A percentile compares a stretch with the other conserved stretches of the same genome.
phyloP scores from a whole-genome alignment of 2,888 invertebrate species.

The Hoplodrina ambigua region DNA sequence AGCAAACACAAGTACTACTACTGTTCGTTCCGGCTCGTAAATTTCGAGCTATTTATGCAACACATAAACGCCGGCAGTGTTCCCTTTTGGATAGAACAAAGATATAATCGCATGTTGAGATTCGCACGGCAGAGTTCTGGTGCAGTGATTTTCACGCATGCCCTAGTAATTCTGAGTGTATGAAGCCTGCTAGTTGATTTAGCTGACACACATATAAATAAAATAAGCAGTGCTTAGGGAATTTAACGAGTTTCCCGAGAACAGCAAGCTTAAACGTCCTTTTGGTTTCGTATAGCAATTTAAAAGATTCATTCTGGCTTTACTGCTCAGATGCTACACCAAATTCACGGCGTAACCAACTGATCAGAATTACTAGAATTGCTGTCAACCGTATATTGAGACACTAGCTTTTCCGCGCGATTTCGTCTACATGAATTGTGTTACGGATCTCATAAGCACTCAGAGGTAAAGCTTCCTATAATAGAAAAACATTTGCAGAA shows the following conservation, averaged over 20 bases:
- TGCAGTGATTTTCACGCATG: slow-evolving; percentile 64
- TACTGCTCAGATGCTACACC: not conserved
- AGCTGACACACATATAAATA: slow-evolving; percentile 25
- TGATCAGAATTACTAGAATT: not conserved
- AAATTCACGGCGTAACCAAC: not conserved
- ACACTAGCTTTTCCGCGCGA: no score
- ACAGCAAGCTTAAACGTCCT: slow-evolving; percentile 11
- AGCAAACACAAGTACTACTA: slow-evolving; percentile 44
- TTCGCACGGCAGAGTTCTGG: slow-evolving; percentile 64
- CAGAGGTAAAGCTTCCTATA: no score
- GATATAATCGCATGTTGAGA: slow-evolving; percentile 68
- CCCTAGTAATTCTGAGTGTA: slow-evolving; percentile 54
- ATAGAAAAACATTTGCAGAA: no score
- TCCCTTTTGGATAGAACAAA: slow-evolving; percentile 64
- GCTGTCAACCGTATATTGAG: no score
- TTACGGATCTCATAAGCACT: no score
- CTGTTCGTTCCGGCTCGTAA: slow-evolving; percentile 70
- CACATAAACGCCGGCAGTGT: slow-evolving; percentile 70
- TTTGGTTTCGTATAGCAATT: slow-evolving; percentile 26
- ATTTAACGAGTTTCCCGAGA: slow-evolving; percentile 39
- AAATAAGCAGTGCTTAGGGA: slow-evolving; percentile 16
- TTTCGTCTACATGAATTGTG: no score
- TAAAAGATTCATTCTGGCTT: slow-evolving; percentile 2
- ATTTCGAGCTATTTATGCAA: slow-evolving; percentile 73
- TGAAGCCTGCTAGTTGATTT: slow-evolving; percentile 13